Conservation (phyloP, 2,113 vertebrate species). For the Leiothrix lutea region DNA sequence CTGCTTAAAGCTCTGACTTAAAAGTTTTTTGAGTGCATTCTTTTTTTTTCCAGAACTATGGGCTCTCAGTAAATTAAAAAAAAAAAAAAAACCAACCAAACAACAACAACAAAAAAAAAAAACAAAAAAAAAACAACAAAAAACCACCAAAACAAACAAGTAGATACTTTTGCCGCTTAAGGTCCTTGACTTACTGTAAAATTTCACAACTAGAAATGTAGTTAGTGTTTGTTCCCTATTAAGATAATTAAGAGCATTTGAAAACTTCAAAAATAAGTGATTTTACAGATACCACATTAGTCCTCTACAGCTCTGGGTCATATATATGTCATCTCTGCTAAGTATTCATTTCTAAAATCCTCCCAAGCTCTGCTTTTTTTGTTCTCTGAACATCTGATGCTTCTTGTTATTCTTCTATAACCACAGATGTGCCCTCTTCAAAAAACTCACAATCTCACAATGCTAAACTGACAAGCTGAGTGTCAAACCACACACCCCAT, state of each 20-base stretch:
- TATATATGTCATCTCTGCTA: background rate
- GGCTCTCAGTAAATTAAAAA: background rate
- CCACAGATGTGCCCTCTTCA: conserved; percentile 65
- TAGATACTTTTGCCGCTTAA: background rate
- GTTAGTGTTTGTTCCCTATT: background rate
- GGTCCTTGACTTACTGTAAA: background rate
- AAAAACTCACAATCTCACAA: conserved; percentile 66
- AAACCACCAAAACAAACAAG: background rate
- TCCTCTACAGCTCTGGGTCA: background rate
- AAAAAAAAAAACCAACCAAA: no score
- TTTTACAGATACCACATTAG: background rate
- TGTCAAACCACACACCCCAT: conserved; percentile 56
- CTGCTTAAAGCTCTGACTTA: background rate
- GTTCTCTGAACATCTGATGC: conserved; percentile 26
- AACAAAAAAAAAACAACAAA: background rate
- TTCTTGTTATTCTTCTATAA: conserved; percentile 49
- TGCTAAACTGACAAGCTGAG: conserved; percentile 39
- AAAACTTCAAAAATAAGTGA: background rate
- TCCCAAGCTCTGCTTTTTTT: conserved; percentile 44
- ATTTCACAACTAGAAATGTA: background rate
- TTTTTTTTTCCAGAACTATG: background rate
- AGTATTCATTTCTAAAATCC: conserved; percentile 30
- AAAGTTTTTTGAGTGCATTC: background rate
- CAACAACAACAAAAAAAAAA: no score
- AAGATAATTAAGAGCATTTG: background rate